phyloP scores from a whole-genome alignment of 1,140 invertebrate species.

The Schlechtendalia chinensis region DNA sequence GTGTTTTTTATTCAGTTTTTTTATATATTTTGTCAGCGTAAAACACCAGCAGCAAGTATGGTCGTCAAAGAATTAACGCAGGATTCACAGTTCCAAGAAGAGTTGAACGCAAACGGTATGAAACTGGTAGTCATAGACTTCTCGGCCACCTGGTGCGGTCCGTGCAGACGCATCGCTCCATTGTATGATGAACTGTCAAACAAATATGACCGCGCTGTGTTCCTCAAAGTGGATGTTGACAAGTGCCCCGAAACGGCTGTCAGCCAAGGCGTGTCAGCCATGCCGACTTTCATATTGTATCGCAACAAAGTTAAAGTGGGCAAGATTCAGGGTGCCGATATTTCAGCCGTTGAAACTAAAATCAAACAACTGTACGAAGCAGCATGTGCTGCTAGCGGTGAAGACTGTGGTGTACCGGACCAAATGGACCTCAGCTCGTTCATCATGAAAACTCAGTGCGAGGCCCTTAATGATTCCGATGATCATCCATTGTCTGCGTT shows the following conservation, averaged over 20 bases:
- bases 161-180: slow-evolving; percentile 89
- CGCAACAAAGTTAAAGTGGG: slow-evolving; percentile 82
- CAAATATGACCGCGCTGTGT: slow-evolving; percentile 85
- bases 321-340: slow-evolving; percentile 80
- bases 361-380: slow-evolving; percentile 81
- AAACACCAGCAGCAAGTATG: slow-evolving; percentile 42
- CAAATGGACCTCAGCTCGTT: slow-evolving; percentile 88
- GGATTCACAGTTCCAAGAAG: slow-evolving; percentile 78
- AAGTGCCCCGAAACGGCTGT: slow-evolving; percentile 82
- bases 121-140: slow-evolving; percentile 95
- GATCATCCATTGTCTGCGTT: slow-evolving; percentile 80
- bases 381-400: slow-evolving; percentile 60
- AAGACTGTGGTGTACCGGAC: slow-evolving; percentile 61
- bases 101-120: slow-evolving; percentile 74
- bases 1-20: neutral
- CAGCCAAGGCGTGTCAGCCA: slow-evolving; percentile 82
- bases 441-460: slow-evolving; percentile 84
- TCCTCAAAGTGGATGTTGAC: slow-evolving; percentile 94
- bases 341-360: slow-evolving; percentile 77
- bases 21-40: neutral
- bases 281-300: slow-evolving; percentile 98
- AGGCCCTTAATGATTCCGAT: slow-evolving; percentile 96
- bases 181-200: slow-evolving; percentile 80
- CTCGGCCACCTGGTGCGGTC: slow-evolving; percentile 91
- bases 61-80: slow-evolving; percentile 62